Percentiles rank a stretch among this genome's conserved stretches.
Evolutionary conservation across 2,113 vertebrate genomes (phyloP).

Genomic region (Myotis brandtii): DNA sequence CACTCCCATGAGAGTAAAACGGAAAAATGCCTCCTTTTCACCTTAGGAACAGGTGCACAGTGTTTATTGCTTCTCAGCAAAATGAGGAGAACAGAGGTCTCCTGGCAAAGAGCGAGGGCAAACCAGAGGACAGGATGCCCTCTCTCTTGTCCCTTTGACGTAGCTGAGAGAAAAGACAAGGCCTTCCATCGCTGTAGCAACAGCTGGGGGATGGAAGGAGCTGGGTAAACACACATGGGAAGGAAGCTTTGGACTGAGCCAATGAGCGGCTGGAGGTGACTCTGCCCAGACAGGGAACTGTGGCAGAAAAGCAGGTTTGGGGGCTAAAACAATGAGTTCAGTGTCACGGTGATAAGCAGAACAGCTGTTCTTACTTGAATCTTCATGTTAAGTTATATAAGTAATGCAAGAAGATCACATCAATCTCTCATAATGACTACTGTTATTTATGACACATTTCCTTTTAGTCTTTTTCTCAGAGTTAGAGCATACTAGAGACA

Average conservation of each 20-base stretch:
- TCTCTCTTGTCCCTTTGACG: not conserved
- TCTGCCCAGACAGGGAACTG: not conserved
- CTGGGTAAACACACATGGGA: not conserved
- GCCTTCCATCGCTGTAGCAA: rapidly evolving
- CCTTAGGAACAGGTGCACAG: not conserved
- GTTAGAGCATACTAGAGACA: not conserved
- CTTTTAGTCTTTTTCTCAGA: not conserved
- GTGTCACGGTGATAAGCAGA: not conserved
- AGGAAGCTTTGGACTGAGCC: not conserved
- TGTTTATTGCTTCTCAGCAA: not conserved
- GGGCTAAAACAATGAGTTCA: not conserved
- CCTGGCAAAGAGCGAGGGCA: not conserved
- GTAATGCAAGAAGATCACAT: not conserved
- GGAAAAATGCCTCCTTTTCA: not conserved
- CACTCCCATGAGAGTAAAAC: not conserved
- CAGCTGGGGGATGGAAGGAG: not conserved
- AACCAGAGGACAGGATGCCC: not conserved
- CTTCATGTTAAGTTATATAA: not conserved
- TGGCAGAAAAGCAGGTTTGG: not conserved
- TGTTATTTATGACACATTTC: not conserved
- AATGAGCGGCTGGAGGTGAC: not conserved
- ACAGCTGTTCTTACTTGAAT: not conserved
- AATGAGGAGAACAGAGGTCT: not conserved
- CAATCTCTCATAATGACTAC: not conserved
- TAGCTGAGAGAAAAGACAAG: not conserved